Evolutionary conservation across 2,888 invertebrate species (phyloP), one percentile per base, ranked within the genome.

Genomic region (Caenorhabditis japonica): DNA sequence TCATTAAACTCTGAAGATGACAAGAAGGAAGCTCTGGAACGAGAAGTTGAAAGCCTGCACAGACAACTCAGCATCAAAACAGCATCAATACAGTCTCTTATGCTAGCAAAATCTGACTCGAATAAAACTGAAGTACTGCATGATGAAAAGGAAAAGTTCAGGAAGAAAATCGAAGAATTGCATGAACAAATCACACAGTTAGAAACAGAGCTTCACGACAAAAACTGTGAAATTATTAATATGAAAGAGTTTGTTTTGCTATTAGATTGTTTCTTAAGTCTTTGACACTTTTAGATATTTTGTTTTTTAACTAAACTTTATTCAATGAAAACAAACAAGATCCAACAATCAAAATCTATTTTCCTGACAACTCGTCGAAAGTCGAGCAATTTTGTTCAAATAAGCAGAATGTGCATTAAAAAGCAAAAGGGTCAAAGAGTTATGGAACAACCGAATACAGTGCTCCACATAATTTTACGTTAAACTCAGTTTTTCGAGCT

Each of bases 41-140:
- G 64, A 12, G 84, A 85, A 33, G 62, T 82, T 23, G 79, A 78
- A 2, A 64, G 80, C 27, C 56, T 75, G 17, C 64, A 80, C 36
- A 74, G 76, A 33, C 83, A 85, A 53, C 41, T 85, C 41, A 62
- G 75, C 25, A 77, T 84, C 61, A 85, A 85, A 59, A 34, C 69
- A 7, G 84, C 85, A 0, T 83, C 85, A 2, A 58, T 85, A 12
- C 79, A 85, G 56, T 79, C 80, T 5, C 56, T 85, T 12, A 81
- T 76, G 75, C 51, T 85, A 15, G 85, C 83, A 2, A 85, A 84
- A 55, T 69, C 75, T 36, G 79, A 79, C 47, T 58, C 62, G 4
- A 60, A 49, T 23, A 66, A 71, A 43, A 39, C 61, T 12, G 70
- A 70, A 4, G 68, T 58, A 19, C 52, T 80, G 17, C 43, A 38